These are phyloP conservation scores for Caenorhabditis tropicalis DNA, from an alignment of 1,140 invertebrate species.

Conservation along the genomic window DNA sequence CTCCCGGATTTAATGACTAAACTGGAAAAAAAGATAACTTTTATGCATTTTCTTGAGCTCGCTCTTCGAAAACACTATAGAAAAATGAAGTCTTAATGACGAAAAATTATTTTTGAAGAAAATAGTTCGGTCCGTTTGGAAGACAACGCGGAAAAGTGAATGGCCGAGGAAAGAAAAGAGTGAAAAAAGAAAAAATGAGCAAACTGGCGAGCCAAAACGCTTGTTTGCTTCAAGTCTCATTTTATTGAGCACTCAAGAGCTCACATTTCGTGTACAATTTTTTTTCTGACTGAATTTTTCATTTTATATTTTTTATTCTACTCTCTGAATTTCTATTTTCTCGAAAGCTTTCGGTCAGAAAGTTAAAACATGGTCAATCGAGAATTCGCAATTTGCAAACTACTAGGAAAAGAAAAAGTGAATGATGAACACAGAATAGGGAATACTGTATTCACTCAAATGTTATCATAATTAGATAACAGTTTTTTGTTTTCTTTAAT, in stretches of 20 bases:
- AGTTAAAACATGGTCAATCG: too few relatives aligned
- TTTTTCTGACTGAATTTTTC: conserved; percentile 43
- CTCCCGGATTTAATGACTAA: too few relatives aligned
- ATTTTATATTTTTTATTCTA: conserved; percentile 4
- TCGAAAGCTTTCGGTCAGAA: neutral
- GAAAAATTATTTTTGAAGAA: conserved; percentile 1
- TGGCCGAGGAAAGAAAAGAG: conserved; percentile 27
- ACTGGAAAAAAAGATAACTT: too few relatives aligned
- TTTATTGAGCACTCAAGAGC: conserved; percentile 44
- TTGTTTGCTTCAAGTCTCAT: conserved; percentile 45
- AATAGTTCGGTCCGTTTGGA: neutral
- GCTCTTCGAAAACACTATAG: too few relatives aligned
- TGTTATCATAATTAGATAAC: too few relatives aligned
- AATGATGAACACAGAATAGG: too few relatives aligned
- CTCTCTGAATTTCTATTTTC: neutral
- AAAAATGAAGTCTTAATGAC: too few relatives aligned
- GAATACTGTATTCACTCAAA: too few relatives aligned
- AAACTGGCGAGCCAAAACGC: conserved; percentile 44
- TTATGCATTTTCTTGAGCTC: too few relatives aligned
- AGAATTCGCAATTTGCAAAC: too few relatives aligned
- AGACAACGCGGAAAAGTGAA: conserved; percentile 7
- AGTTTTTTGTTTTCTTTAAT: too few relatives aligned
- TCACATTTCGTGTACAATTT: conserved; percentile 44
- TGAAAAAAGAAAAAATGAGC: conserved; percentile 34
- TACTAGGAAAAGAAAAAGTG: too few relatives aligned